These are phyloP conservation scores for Dromas ardeola DNA, from an alignment of 2,113 vertebrate genomes.

Conservation along the genomic window DNA sequence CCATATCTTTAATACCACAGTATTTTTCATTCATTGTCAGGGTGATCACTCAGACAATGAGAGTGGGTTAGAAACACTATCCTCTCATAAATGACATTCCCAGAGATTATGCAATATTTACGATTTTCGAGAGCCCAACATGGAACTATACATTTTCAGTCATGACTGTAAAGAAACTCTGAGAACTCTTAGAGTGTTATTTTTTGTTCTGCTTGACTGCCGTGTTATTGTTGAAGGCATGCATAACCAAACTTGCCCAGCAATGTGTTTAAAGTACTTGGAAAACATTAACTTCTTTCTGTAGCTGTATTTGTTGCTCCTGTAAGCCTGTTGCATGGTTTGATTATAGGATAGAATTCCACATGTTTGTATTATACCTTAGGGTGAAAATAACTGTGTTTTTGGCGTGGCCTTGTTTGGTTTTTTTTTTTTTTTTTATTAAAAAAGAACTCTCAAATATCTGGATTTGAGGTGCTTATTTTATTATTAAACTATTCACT, in stretches of 20 bases:
- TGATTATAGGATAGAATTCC: background rate
- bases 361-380: background rate
- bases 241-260: constrained; percentile 10
- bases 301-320: background rate
- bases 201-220: constrained; percentile 50
- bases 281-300: constrained; percentile 53
- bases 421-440: background rate
- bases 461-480: background rate
- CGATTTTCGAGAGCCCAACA: background rate
- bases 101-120: background rate
- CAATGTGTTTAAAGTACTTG: constrained; percentile 4
- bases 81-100: background rate
- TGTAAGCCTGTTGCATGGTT: background rate
- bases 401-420: background rate
- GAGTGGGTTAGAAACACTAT: background rate
- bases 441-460: background rate
- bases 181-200: background rate
- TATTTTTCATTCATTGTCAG: background rate
- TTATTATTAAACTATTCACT: background rate
- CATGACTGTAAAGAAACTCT: background rate
- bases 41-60: background rate
- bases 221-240: background rate
- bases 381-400: background rate
- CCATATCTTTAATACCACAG: background rate
- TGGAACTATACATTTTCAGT: background rate